Base-by-base conservation (phyloP, 64 coral and sea anemone genomes). In the Acropora yongei region DNA sequence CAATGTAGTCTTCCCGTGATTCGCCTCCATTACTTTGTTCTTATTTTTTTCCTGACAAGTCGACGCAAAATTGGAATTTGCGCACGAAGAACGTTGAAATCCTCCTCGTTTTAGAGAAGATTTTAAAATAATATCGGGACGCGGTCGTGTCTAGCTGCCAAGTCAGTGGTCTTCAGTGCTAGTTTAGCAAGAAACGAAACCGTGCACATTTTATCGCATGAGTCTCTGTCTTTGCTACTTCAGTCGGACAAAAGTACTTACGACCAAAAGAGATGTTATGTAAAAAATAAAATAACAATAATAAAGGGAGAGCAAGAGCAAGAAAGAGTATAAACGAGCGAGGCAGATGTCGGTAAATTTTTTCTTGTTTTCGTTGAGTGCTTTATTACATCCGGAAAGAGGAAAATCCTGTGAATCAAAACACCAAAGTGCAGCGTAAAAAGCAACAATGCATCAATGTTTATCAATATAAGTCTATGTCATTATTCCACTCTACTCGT, bases 321-420 rank as follows among this genome's bases (percentile, higher is more conserved):
- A 18, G 16, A 85, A 71, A 85, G 30, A 42, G 17, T n/a, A 49
- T 47, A 13, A 30, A 30, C 30, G 17, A 44, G 17, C 16, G 16
- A 44, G 44, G 43, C 82, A 85, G 65, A 85, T 85, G 82, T 68
- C 72, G 82, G 43, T 18, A n/a, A 49, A 41, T 4, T 83, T 83
- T 67, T 30, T 30, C 30, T 30, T 57, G 19, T 67, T 44, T 46
- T 63, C 47, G 44, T 85, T 85, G 44, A 85, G 45, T 71, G 9
- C 17, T 9, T 68, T 61, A 8, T 20, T 48, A 18, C 17, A 85
- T 85, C 63, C 82, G 61, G 82, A 45, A 71, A 44, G 42, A 17
- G 58, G n/a, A 42, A 81, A 60, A 61, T 10, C 12, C 55, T 55
- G 9, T 16, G 69, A 72, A 40, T 40, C 4, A 72, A 72, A 72